phyloP scores from a whole-genome alignment of 2,113 vertebrate species.

The Grantiella picta region DNA sequence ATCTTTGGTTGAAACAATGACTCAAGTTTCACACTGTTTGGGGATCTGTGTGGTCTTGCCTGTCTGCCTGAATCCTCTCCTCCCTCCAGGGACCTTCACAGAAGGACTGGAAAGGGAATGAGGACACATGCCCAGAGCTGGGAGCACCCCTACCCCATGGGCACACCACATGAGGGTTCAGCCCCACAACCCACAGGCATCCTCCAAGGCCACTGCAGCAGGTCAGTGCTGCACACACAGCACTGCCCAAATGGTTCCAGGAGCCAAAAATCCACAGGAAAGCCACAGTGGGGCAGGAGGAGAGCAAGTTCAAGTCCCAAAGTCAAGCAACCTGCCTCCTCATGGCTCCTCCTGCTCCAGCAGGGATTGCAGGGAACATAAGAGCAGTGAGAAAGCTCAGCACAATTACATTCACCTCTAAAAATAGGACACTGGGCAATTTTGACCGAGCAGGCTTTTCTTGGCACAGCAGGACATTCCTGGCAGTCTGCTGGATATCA shows the following conservation, averaged over 20 bases:
- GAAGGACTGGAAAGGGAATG: background rate
- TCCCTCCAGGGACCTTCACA: background rate
- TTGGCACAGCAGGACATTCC: slow-evolving; percentile 22
- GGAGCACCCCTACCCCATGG: fast-evolving
- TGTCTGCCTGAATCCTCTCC: background rate
- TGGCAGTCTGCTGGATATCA: background rate
- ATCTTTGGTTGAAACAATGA: background rate
- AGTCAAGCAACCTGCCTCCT: background rate
- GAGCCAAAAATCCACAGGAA: background rate
- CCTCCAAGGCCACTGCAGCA: background rate
- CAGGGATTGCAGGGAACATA: background rate
- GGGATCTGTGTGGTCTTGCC: background rate
- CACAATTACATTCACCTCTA: background rate
- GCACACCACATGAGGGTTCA: background rate
- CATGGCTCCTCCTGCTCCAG: background rate
- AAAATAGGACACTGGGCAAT: background rate
- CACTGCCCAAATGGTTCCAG: too few relatives aligned
- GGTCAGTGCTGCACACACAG: background rate
- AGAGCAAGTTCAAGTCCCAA: background rate
- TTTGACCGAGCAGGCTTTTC: background rate
- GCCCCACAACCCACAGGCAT: fast-evolving
- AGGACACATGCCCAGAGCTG: background rate
- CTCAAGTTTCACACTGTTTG: background rate
- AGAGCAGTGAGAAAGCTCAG: background rate
- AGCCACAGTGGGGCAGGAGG: background rate